phyloP scores from a whole-genome alignment of 2,113 vertebrate genomes.

The Oophaga pumilio region DNA sequence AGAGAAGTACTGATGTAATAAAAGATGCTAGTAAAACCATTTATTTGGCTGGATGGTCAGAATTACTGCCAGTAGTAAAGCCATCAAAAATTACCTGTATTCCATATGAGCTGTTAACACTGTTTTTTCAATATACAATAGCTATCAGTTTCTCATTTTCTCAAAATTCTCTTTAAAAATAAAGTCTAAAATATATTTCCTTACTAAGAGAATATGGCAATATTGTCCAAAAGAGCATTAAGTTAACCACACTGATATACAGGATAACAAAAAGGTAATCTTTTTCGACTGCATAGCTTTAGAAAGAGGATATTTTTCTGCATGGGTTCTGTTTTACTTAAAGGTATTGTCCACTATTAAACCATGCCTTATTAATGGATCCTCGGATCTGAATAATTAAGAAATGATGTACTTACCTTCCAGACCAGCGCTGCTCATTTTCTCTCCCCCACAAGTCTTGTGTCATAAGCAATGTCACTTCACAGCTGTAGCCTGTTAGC shows the following conservation, averaged over 20 bases:
- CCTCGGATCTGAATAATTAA: too few relatives aligned
- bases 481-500: too few relatives aligned
- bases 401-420: too few relatives aligned
- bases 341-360: too few relatives aligned
- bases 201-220: background rate
- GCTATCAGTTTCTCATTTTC: background rate
- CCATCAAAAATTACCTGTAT: constrained; percentile 49
- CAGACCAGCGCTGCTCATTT: too few relatives aligned
- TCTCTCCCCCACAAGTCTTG: too few relatives aligned
- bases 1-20: constrained; percentile 48
- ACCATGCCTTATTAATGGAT: too few relatives aligned
- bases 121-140: constrained; percentile 41
- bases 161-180: background rate
- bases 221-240: background rate
- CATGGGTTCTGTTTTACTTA: too few relatives aligned
- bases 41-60: constrained; percentile 34
- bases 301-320: background rate
- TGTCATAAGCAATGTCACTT: too few relatives aligned
- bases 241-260: too few relatives aligned
- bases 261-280: too few relatives aligned
- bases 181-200: background rate
- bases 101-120: constrained; percentile 57
- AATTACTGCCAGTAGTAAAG: constrained; percentile 49
- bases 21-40: constrained; percentile 50
- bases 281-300: background rate